Evolutionary conservation across 2,888 invertebrate genomes (phyloP).

Genomic region (Acronicta alni): DNA sequence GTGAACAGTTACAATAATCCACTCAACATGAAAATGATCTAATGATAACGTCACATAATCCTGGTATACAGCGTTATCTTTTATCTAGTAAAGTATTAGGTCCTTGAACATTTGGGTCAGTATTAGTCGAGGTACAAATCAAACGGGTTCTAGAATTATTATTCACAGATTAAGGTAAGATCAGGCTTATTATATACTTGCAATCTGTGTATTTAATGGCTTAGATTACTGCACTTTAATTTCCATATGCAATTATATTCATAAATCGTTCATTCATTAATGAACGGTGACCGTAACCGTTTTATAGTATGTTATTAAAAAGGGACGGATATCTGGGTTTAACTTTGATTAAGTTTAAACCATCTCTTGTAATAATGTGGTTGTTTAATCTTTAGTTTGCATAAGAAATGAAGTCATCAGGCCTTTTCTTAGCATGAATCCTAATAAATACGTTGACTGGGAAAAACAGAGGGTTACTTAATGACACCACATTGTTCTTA

Average conservation of each 20-base stretch:
- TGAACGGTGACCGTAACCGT: no score
- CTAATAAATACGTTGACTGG: no score
- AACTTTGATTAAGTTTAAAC: no score
- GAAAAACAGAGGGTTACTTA: no score
- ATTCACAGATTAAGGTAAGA: slow-evolving; percentile 27
- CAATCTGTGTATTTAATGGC: slow-evolving; percentile 19
- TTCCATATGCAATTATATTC: background rate
- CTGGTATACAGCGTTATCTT: slow-evolving; percentile 41
- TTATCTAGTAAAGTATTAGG: slow-evolving; percentile 35
- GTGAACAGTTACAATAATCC: background rate
- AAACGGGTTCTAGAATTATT: slow-evolving; percentile 50
- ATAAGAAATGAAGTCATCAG: no score
- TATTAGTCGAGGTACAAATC: slow-evolving; percentile 29
- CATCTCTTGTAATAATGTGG: no score
- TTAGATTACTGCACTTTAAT: slow-evolving; percentile 15
- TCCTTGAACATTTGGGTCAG: slow-evolving; percentile 54
- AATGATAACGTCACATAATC: slow-evolving; percentile 44
- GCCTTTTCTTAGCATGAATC: no score
- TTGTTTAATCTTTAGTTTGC: no score
- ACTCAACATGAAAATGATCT: slow-evolving; percentile 7
- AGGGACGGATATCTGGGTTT: no score
- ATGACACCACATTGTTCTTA: no score
- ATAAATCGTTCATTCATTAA: no score
- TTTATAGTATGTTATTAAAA: no score
- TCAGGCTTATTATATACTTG: slow-evolving; percentile 26